Percentiles rank a stretch among this genome's conserved stretches.
Evolutionary conservation across 1,140 invertebrate species (phyloP).

Genomic region (Tetraneura akinire): DNA sequence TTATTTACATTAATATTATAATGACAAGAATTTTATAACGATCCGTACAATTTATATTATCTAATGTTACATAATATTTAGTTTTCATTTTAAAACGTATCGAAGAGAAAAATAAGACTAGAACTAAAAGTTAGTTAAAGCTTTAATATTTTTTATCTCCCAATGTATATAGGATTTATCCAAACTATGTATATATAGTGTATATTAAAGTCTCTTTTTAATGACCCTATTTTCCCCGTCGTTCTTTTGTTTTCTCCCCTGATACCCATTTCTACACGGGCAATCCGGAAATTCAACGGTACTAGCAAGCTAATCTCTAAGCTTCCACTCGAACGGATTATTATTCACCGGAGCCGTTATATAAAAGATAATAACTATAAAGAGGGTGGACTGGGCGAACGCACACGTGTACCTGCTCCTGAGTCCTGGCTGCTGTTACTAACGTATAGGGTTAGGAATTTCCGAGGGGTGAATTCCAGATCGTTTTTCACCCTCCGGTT

Average conservation of each 20-base stretch:
- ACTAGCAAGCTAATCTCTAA: conserved; percentile 39
- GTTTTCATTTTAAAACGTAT: too few relatives aligned
- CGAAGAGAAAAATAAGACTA: too few relatives aligned
- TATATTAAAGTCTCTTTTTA: conserved; percentile 27
- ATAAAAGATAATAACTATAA: not conserved
- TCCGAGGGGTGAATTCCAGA: conserved; percentile 31
- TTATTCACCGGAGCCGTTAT: conserved; percentile 19
- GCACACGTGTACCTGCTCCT: conserved; percentile 36
- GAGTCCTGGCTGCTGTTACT: not conserved
- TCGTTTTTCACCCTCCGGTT: conserved; percentile 39
- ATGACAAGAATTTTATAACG: too few relatives aligned
- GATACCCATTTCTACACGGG: not conserved
- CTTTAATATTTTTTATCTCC: too few relatives aligned
- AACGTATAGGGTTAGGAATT: conserved; percentile 11
- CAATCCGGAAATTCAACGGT: conserved; percentile 33
- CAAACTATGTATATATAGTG: too few relatives aligned
- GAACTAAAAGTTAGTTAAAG: too few relatives aligned
- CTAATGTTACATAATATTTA: too few relatives aligned
- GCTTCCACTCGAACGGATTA: conserved; percentile 50
- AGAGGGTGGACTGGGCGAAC: not conserved
- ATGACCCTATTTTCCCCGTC: conserved; percentile 11
- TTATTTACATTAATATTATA: too few relatives aligned
- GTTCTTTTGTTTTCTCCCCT: conserved; percentile 38
- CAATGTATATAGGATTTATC: too few relatives aligned
- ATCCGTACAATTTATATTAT: too few relatives aligned